Conservation (phyloP, 2,113 vertebrate genomes). For the Porphyrio hochstetteri region DNA sequence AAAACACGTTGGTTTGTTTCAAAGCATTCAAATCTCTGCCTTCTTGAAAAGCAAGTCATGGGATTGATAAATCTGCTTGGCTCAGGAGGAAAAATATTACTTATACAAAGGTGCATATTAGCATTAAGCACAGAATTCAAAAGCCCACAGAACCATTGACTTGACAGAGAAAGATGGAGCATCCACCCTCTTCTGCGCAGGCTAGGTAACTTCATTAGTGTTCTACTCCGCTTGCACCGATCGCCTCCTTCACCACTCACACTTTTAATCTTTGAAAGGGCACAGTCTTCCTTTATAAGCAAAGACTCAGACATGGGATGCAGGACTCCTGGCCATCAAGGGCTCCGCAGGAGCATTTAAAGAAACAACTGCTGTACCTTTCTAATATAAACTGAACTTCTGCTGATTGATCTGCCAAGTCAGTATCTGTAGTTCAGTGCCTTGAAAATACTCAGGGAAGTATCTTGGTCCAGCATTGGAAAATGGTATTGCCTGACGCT, state of each 20-base stretch:
- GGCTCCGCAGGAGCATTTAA: not conserved
- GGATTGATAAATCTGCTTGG: not conserved
- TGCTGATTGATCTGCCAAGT: not conserved
- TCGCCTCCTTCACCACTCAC: not conserved
- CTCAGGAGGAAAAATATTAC: not conserved
- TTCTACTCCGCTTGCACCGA: not conserved
- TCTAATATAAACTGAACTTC: not conserved
- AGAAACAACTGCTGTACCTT: not conserved
- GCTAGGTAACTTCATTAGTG: not conserved
- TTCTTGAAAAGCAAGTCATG: not conserved
- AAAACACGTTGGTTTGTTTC: not conserved
- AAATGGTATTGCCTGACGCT: not conserved
- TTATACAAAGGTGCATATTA: slow-evolving; percentile 7
- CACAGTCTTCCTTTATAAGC: not conserved
- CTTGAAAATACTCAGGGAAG: not conserved
- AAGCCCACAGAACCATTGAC: not conserved
- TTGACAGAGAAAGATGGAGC: slow-evolving; percentile 31
- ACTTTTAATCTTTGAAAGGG: not conserved
- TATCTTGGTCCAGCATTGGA: not conserved
- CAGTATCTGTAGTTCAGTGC: not conserved
- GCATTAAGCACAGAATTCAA: not conserved
- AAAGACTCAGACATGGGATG: not conserved
- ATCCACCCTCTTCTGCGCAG: not conserved
- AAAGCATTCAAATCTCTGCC: not conserved
- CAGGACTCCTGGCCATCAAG: not conserved